A percentile compares a stretch with the other conserved stretches of the same genome.
Evolutionary conservation across 2,888 invertebrate genomes (phyloP).

Genomic region (Chymomyza caudatula): DNA sequence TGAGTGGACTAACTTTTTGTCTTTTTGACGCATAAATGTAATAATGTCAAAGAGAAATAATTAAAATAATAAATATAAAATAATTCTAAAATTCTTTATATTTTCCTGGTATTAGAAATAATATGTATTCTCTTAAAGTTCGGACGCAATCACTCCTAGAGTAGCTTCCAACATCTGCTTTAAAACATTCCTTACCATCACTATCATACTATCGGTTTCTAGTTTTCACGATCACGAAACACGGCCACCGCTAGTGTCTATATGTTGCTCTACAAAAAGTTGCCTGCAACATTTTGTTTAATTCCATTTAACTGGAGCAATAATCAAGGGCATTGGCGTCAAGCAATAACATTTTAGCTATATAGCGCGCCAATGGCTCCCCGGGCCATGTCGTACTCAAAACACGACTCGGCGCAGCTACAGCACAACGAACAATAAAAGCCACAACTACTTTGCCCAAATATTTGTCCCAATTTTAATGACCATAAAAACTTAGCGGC

Average conservation of each 20-base stretch:
- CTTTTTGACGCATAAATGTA: too few species aligned
- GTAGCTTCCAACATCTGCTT: too few species aligned
- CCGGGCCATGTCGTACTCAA: slow-evolving; percentile 51
- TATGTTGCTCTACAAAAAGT: background rate
- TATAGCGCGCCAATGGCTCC: slow-evolving; percentile 29
- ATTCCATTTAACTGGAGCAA: slow-evolving; percentile 2
- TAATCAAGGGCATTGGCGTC: slow-evolving; percentile 58
- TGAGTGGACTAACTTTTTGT: too few species aligned
- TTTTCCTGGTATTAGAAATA: too few species aligned
- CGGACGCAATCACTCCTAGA: too few species aligned
- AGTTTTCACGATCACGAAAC: background rate
- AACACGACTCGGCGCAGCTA: slow-evolving; percentile 11
- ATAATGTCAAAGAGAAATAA: too few species aligned
- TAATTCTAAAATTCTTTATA: too few species aligned
- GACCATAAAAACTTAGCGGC: slow-evolving; percentile 55
- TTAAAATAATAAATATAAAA: too few species aligned
- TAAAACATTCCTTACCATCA: background rate
- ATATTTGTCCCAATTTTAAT: slow-evolving; percentile 73
- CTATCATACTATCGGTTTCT: background rate
- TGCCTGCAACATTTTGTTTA: background rate
- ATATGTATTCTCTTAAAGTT: too few species aligned
- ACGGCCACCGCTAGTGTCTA: background rate
- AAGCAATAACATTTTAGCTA: slow-evolving; percentile 22
- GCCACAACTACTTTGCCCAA: slow-evolving; percentile 48
- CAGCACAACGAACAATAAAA: slow-evolving; percentile 19